Percentiles rank a stretch among this genome's conserved stretches.
Evolutionary conservation across 1,140 invertebrate species (phyloP).

Genomic region (Chymomyza costata): DNA sequence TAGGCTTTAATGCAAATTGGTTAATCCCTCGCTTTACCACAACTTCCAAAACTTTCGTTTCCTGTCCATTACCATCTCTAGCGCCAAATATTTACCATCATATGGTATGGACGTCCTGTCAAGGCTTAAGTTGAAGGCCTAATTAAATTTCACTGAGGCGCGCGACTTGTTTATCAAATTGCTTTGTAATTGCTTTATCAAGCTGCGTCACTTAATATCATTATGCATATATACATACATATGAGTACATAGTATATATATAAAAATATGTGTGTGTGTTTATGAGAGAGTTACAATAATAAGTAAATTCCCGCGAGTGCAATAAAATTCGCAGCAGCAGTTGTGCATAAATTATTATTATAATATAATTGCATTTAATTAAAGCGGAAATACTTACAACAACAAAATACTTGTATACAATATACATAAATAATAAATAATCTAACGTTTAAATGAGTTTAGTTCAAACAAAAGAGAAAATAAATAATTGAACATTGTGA

Average conservation of each 20-base stretch:
- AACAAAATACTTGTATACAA: constrained; percentile 16
- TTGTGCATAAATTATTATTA: constrained; percentile 18
- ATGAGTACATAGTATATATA: constrained; percentile 2
- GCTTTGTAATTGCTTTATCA: too few relatives aligned
- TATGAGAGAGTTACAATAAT: too few relatives aligned
- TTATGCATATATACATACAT: constrained; percentile 3
- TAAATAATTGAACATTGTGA: constrained; percentile 1
- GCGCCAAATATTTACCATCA: too few relatives aligned
- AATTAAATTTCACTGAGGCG: too few relatives aligned
- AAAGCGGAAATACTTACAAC: constrained; percentile 53
- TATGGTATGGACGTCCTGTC: too few relatives aligned
- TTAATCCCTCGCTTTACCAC: too few relatives aligned
- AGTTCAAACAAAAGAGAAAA: constrained; percentile 3
- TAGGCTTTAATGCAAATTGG: too few relatives aligned
- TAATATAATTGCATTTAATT: constrained; percentile 55
- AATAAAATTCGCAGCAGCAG: constrained; percentile 41
- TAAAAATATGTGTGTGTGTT: constrained; percentile 14
- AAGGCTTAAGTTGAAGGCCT: too few relatives aligned
- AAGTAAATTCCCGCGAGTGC: constrained; percentile 52
- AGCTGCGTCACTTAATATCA: background rate
- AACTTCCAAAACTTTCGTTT: too few relatives aligned
- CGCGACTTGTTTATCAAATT: too few relatives aligned
- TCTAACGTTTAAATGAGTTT: constrained; percentile 4
- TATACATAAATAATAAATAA: constrained; percentile 23
- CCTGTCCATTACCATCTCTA: too few relatives aligned